Base-by-base conservation (phyloP, 2,888 invertebrate species). In the Tinea trinotella region DNA sequence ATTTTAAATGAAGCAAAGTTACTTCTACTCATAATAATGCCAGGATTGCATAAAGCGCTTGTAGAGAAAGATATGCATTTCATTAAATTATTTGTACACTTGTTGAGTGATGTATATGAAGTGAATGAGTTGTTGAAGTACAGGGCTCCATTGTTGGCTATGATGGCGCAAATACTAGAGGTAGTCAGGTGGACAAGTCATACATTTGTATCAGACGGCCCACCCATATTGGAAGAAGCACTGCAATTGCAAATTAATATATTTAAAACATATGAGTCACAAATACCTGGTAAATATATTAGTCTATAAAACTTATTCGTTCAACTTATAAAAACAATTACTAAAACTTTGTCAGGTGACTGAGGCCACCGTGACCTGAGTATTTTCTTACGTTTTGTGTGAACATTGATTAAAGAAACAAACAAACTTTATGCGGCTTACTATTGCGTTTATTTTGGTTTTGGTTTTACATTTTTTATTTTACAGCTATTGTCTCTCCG, bases 91-190 rank as follows among this genome's bases (percentile, higher is more conserved):
- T 75, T 75, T 55, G 63, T 76, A 18, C 71, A 65, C 44, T 58
- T 82, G 9, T 58, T 85, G 44, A 59, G 60, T 34, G 62, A 65
- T 12, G 68, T 69, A 1, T 50, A 50, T 24, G 50, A 50, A 13
- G 20, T 48, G 2, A 61, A 65, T 5, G 80, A 83, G 44, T 59
- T 81, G 35, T n/a, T 67, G 40, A 61, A 64, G 52, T 82, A 76
- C 58, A 67, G 81, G 46, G 78, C 80, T 9, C 83, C 86, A 10
- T 68, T 80, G 64, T 59, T 85, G 35, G 80, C 76, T 0, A 78
- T 82, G 78, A 57, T 83, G 15, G 80, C 70, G 9, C 83, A 82
- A 62, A 68, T 81, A 1, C 58, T 86, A 49, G 74, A 80, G 56
- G 61, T 64, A 1, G 70, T 74, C 1, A 64, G 86, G 17, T 80